Evolutionary conservation across 2,888 invertebrate genomes (phyloP), one percentile per base, ranked within the genome.

Genomic region (Exephanes ischioxanthus): DNA sequence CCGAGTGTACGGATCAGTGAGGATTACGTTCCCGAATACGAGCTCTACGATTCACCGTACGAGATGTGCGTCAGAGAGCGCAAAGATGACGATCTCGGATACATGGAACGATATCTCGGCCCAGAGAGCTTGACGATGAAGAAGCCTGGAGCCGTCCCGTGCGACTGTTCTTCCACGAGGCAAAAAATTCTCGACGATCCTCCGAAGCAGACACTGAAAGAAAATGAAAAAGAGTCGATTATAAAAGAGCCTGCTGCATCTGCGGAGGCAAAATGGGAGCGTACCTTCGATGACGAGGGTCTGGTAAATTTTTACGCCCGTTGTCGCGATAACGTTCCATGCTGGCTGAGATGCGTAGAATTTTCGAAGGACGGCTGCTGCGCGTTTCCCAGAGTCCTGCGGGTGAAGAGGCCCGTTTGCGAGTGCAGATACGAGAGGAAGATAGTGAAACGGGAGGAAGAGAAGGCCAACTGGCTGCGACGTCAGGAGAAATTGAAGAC

Each of bases 1-100:
- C 87, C 89, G 14, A 93, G 92, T 80, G 90, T 89, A 0, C 87
- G 89, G 16, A 88, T 89, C 68, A 93, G 92, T 68, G 89, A 92
- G 9, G 93, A 93, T 71, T 93, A 93, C 45, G 85, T 93, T 16
- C 92, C 92, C 0, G 93, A 93, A 80, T 93, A 93, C 75, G 93
- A 91, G 77, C 84, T 93, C 5, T 80, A 84, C 41, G 88, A 90
- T 37, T 87, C 87, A 2, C 90, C 91, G 0, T 90, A 92, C 73
- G 86, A 91, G 4, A 89, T 85, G 84, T 90, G 90, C 72, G 19
- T 67, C 4, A 83, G 80, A 48, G 58, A 87, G 75, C 68, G 83
- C 30, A 85, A 79, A 53, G 81, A 88, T 14, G n/a, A 79, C 19
- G 70, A 67, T 58, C 77, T 88, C 1, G 87, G 89, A 66, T 75